Conservation (phyloP, 2,888 invertebrate genomes). For the Podabrus alpinus region DNA sequence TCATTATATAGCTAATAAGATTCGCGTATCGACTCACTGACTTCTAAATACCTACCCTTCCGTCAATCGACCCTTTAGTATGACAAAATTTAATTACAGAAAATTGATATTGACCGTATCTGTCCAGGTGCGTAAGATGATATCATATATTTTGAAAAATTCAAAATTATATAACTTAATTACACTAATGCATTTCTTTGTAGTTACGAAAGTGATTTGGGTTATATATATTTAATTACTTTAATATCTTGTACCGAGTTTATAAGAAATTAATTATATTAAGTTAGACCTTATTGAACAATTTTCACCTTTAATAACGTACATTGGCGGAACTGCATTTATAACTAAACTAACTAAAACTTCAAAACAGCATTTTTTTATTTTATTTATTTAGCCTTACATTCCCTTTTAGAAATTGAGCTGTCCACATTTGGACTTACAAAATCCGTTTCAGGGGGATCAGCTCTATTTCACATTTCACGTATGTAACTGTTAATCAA, state of each 20-base stretch:
- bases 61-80: conserved; percentile 38
- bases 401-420: no score
- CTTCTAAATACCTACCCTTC: conserved; percentile 33
- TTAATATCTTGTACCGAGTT: not conserved
- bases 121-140: conserved; percentile 36
- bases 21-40: conserved; percentile 29
- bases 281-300: not conserved
- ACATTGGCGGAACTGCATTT: not conserved
- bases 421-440: no score
- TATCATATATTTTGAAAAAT: conserved; percentile 7
- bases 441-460: no score
- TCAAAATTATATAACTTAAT: conserved; percentile 10
- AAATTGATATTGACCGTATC: conserved; percentile 49
- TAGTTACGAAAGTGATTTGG: not conserved
- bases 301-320: not conserved
- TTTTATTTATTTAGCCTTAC: no score
- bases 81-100: conserved; percentile 43
- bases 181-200: not conserved
- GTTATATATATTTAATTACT: not conserved
- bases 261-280: not conserved
- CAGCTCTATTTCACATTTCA: no score
- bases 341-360: no score
- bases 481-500: no score
- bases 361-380: no score
- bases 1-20: conserved; percentile 21